Percentiles rank a stretch among this genome's conserved stretches.
Conservation (phyloP, 2,113 vertebrate genomes). For the Sinocyclocheilus maitianheensis region DNA sequence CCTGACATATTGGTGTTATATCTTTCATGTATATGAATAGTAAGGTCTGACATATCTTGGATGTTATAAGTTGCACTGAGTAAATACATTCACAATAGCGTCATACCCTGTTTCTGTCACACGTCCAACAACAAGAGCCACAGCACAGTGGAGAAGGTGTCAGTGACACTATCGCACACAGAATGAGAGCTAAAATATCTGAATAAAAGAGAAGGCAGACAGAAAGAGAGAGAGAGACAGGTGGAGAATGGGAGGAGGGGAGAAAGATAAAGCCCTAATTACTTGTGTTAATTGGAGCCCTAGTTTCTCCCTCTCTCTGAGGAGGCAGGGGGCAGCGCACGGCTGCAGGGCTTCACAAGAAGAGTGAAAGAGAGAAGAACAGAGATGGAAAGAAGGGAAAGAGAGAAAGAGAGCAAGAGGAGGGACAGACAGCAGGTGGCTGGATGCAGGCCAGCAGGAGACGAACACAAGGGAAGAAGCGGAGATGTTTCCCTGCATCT, state of each 20-base stretch:
- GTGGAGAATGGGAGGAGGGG: conserved; percentile 6
- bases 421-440: conserved; percentile 21
- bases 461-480: not conserved
- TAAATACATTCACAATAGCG: not conserved
- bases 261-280: conserved; percentile 50
- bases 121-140: conserved; percentile 10
- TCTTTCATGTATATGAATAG: too few relatives aligned
- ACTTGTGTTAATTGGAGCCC: conserved; percentile 51
- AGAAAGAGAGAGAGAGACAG: conserved; percentile 10
- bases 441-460: conserved; percentile 28
- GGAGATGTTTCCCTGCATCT: not conserved
- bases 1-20: too few relatives aligned
- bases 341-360: conserved; percentile 29
- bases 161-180: conserved; percentile 23
- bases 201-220: not conserved
- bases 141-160: not conserved
- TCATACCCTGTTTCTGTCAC: not conserved
- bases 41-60: too few relatives aligned
- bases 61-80: too few relatives aligned
- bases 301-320: conserved; percentile 45
- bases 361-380: not conserved
- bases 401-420: not conserved
- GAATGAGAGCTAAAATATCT: not conserved
- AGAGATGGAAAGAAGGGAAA: conserved; percentile 3
- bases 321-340: conserved; percentile 35